Evolutionary conservation across 2,113 vertebrate genomes (phyloP).

Genomic region (Tragelaphus buxtoni): DNA sequence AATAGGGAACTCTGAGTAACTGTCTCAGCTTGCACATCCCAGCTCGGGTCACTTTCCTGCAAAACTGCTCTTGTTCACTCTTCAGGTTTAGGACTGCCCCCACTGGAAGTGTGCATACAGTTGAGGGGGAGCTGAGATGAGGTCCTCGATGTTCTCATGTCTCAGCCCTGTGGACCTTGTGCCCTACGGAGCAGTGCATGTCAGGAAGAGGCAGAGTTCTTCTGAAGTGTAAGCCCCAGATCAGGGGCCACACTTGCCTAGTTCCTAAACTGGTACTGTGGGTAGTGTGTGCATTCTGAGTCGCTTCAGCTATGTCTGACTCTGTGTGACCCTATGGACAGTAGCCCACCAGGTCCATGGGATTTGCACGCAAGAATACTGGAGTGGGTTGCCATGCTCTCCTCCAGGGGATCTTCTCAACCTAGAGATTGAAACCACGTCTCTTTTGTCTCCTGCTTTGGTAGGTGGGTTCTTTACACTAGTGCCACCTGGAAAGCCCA

Average conservation of each 20-base stretch:
- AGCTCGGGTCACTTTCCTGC: background rate
- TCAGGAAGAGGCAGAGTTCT: background rate
- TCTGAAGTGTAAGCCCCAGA: background rate
- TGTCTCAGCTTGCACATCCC: background rate
- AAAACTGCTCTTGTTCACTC: background rate
- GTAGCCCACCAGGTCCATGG: background rate
- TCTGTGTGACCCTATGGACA: background rate
- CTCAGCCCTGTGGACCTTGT: background rate
- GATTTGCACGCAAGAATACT: background rate
- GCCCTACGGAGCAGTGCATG: rapidly evolving
- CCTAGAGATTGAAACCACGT: background rate
- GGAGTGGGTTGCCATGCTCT: background rate
- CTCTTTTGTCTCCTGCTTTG: background rate
- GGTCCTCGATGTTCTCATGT: background rate
- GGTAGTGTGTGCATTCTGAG: background rate
- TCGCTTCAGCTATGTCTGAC: rapidly evolving
- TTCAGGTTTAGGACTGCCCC: background rate
- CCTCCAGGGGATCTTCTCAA: background rate
- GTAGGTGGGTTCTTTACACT: background rate
- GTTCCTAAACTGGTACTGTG: background rate
- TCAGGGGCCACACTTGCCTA: background rate
- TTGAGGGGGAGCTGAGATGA: background rate
- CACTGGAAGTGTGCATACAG: rapidly evolving
- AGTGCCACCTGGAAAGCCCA: background rate
- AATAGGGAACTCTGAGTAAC: too few species aligned